These are phyloP conservation scores for Pogonophryne albipinna DNA, from an alignment of 2,797 vertebrate species.

Conservation along the genomic window DNA sequence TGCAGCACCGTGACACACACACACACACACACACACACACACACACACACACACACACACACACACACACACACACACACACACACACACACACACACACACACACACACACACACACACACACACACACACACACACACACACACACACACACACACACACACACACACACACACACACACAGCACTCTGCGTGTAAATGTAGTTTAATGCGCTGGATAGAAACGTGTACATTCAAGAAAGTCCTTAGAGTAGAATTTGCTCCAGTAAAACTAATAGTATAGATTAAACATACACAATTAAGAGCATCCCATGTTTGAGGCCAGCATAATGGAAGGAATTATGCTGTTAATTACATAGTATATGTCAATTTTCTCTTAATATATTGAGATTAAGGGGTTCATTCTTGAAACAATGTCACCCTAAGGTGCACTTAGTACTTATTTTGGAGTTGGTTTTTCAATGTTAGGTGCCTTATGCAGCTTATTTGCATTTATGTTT, in stretches of 20 bases:
- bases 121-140: too few species aligned
- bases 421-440: background rate
- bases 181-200: too few species aligned
- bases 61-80: conserved; percentile 19
- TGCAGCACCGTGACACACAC: conserved; percentile 49
- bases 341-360: background rate
- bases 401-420: background rate
- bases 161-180: conserved; percentile 17
- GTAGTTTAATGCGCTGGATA: background rate
- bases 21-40: conserved; percentile 28
- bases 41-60: conserved; percentile 23
- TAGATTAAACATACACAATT: background rate
- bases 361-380: background rate
- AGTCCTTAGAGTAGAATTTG: background rate
- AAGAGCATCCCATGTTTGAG: background rate
- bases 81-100: conserved; percentile 15
- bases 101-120: conserved; percentile 17
- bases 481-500: background rate
- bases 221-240: background rate
- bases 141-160: too few species aligned
- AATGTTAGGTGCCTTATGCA: background rate
- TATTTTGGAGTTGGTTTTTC: background rate
- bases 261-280: background rate
- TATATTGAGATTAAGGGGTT: background rate
- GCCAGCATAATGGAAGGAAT: background rate